Evolutionary conservation across 1,140 invertebrate genomes (phyloP), one percentile per base, ranked within the genome.

Genomic region (Caenorhabditis briggsae): DNA sequence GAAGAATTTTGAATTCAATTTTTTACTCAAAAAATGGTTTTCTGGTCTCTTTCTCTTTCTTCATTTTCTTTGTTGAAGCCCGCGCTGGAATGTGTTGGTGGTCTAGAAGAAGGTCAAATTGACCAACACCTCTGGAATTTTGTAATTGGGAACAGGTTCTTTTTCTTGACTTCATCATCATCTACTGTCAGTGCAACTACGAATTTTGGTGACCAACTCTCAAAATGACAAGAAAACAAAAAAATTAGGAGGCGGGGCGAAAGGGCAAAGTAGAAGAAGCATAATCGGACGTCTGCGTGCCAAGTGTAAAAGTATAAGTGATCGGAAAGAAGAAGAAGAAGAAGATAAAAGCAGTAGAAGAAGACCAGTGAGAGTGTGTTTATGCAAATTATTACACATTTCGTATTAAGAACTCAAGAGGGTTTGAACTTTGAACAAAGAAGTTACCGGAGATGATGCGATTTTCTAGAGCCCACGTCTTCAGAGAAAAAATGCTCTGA

Each of bases 381-480:
- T 78, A 78, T 78, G 70, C 70, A 78, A 78, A 78, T 78, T 78
- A 23, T 78, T 78, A 78, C 70, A 78, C 70, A 78, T 46, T 78
- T n/a, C 14, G 46, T 50, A 9, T 61, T 8, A 8, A 58, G 56
- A 70, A 33, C 43, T 23, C 33, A 78, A 50, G 46, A 53, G 23
- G 70, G 2, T 53, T 70, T 33, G 11, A 70, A 33, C 46, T 43
- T 70, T 46, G 41, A 46, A 70, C 16, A 2, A 12, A 6, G 3
- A 6, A n/a, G 18, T 61, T 70, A 70, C 64, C 64, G 20, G 20
- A 18, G n/a, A 25, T 50, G 70, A 78, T 78, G 70, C 46, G 23
- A 78, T 78, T 50, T 70, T n/a, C n/a, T n/a, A n/a, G n/a, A n/a
- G n/a, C n/a, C n/a, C n/a, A n/a, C n/a, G n/a, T n/a, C n/a, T n/a